Percentiles rank a stretch among this genome's conserved stretches.
phyloP scores from a whole-genome alignment of 64 coral and sea anemone species.

The Catalaphyllia jardinei region DNA sequence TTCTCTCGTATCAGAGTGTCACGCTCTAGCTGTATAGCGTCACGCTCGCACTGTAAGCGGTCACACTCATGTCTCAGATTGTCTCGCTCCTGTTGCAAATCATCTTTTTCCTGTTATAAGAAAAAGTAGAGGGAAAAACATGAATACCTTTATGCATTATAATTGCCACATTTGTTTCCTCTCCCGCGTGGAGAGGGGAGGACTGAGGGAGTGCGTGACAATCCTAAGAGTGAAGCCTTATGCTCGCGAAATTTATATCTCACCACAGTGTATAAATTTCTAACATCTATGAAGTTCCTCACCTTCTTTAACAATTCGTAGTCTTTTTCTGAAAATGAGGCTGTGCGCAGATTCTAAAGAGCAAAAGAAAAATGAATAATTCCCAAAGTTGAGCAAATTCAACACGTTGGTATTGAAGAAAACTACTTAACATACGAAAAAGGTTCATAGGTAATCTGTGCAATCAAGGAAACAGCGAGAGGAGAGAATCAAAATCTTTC shows the following conservation, averaged over 20 bases:
- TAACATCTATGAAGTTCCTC: not conserved
- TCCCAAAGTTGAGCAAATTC: not conserved
- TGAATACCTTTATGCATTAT: not conserved
- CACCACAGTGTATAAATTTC: not conserved
- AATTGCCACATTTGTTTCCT: too few relatives aligned
- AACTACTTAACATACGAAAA: too few relatives aligned
- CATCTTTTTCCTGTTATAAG: constrained; percentile 46
- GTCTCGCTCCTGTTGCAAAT: constrained; percentile 41
- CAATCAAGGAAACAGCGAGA: too few relatives aligned
- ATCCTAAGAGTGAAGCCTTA: too few relatives aligned
- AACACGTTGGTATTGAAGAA: too few relatives aligned
- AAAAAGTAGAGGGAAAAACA: not conserved
- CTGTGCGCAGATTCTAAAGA: not conserved
- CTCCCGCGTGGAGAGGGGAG: too few relatives aligned
- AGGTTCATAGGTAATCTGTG: too few relatives aligned
- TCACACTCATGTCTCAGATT: constrained; percentile 55
- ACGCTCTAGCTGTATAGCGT: constrained; percentile 59
- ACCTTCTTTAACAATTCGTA: constrained; percentile 14
- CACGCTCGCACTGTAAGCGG: constrained; percentile 50
- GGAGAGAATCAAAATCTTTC: too few relatives aligned
- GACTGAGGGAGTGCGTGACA: too few relatives aligned
- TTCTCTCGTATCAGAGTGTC: constrained; percentile 55
- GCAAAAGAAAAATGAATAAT: not conserved
- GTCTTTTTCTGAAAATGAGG: constrained; percentile 1
- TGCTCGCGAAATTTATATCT: too few relatives aligned